phyloP scores from a whole-genome alignment of 2,113 vertebrate genomes.

The Orcinus orca region DNA sequence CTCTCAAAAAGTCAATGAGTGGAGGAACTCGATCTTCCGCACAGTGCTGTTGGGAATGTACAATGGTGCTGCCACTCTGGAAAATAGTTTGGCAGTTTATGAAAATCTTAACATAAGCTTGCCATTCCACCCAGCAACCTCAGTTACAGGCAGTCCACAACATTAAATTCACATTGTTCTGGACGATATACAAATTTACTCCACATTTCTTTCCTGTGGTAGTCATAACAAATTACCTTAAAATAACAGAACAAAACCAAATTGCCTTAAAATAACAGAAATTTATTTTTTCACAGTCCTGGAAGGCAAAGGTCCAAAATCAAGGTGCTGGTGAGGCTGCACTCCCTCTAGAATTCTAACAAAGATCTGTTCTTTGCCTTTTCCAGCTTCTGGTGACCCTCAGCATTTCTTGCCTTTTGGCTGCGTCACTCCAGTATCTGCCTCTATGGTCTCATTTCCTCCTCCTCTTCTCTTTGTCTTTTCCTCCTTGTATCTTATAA shows the following conservation, averaged over 20 bases:
- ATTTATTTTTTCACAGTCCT: not conserved
- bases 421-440: not conserved
- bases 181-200: not conserved
- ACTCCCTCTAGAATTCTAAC: not conserved
- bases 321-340: not conserved
- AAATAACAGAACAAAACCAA: not conserved
- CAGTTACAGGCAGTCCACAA: not conserved
- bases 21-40: not conserved
- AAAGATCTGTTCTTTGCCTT: not conserved
- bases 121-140: not conserved
- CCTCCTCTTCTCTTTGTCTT: not conserved
- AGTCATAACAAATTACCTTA: not conserved
- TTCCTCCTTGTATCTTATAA: not conserved
- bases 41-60: not conserved
- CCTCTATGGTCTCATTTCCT: not conserved
- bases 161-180: not conserved
- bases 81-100: not conserved
- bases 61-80: not conserved
- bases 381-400: not conserved
- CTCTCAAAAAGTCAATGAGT: not conserved
- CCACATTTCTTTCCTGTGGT: not conserved
- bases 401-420: not conserved
- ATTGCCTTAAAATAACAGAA: not conserved
- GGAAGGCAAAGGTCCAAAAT: not conserved
- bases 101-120: not conserved